Conservation (phyloP, 1,140 invertebrate species). For the Drosophila asahinai region DNA sequence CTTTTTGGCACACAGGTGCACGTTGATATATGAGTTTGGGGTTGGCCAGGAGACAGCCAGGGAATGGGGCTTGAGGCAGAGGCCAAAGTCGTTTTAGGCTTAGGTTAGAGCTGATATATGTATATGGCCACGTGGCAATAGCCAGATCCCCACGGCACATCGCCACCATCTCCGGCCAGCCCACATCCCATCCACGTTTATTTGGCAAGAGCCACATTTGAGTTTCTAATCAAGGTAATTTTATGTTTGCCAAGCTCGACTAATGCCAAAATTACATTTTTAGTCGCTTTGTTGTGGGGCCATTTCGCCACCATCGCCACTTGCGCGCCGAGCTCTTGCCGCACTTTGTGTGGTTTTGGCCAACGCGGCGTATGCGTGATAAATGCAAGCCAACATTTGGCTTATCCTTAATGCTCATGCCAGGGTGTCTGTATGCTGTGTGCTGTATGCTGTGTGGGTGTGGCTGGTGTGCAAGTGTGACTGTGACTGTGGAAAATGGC, state of each 20-base stretch:
- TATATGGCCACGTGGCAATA: constrained; percentile 63
- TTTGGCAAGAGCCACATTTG: constrained; percentile 60
- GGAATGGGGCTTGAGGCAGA: not conserved
- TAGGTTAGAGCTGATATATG: constrained; percentile 72
- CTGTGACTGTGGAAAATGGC: constrained; percentile 23
- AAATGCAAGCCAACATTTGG: constrained; percentile 64
- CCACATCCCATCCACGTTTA: constrained; percentile 26
- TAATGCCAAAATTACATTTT: constrained; percentile 83
- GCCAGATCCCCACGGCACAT: constrained; percentile 2
- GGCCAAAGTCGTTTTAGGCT: constrained; percentile 73
- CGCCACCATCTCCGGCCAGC: not conserved
- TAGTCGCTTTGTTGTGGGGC: constrained; percentile 51
- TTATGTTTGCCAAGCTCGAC: constrained; percentile 75
- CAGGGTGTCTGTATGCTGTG: constrained; percentile 3
- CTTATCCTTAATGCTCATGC: constrained; percentile 51
- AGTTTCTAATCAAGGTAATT: constrained; percentile 83
- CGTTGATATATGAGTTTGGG: constrained; percentile 67
- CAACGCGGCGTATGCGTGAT: constrained; percentile 63
- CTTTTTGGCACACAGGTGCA: constrained; percentile 69
- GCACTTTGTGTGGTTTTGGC: constrained; percentile 44
- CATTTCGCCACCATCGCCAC: constrained; percentile 34
- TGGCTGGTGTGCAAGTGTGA: constrained; percentile 14
- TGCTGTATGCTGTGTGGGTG: not conserved
- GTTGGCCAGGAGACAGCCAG: constrained; percentile 24
- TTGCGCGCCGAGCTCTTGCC: constrained; percentile 1